Conservation (phyloP, 35 echinoderm and acorn worm genomes). For the Strongylocentrotus purpuratus region DNA sequence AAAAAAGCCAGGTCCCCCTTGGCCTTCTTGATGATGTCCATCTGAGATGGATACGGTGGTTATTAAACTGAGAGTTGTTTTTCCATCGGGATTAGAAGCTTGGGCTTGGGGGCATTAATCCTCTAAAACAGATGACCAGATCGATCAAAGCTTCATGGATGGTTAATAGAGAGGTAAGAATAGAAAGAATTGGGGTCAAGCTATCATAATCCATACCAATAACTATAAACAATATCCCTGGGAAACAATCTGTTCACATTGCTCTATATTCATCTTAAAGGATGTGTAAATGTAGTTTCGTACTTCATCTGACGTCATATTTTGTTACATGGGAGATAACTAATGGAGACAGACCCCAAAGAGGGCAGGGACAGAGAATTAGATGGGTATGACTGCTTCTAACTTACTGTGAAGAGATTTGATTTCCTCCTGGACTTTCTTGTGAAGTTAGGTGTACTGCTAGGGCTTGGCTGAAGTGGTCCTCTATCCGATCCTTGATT, state of each 20-base stretch:
- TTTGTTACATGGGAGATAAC: no score
- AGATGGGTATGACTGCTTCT: not conserved
- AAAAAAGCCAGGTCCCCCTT: not conserved
- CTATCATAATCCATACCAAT: not conserved
- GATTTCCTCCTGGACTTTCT: constrained; percentile 94
- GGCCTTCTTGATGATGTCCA: not conserved
- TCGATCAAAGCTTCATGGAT: not conserved
- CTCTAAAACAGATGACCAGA: not conserved
- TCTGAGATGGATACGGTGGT: not conserved
- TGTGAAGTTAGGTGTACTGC: constrained; percentile 96
- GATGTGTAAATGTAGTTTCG: no score
- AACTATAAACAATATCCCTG: no score
- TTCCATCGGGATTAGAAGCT: not conserved
- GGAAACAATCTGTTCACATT: no score
- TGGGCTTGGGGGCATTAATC: not conserved
- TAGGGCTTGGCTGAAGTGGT: constrained; percentile 84
- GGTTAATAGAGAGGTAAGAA: not conserved
- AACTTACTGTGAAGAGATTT: constrained; percentile 89
- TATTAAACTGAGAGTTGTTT: not conserved
- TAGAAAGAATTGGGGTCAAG: not conserved
- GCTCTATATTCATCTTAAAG: no score
- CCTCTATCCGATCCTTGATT: constrained; percentile 58
- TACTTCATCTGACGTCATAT: no score
- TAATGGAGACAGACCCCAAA: not conserved
- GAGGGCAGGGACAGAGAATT: not conserved